Percentiles rank a stretch among this genome's conserved stretches.
These are phyloP conservation scores for Paraplagusia blochii DNA, from an alignment of 2,113 vertebrate genomes.

Conservation along the genomic window DNA sequence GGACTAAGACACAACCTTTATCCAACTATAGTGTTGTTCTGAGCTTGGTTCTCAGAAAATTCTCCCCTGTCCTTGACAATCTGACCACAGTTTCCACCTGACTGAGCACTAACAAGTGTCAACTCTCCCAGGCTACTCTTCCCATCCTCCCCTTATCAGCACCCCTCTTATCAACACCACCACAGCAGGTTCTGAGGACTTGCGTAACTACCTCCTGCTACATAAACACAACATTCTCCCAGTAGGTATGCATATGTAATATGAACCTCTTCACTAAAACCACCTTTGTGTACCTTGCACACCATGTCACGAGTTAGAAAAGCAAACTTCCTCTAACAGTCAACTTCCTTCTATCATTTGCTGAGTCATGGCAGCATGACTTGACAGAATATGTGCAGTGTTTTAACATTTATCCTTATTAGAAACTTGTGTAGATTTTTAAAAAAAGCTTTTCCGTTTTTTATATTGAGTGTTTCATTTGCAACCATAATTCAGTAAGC, in stretches of 20 bases:
- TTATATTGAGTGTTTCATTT: too few species aligned
- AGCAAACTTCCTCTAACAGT: conserved; percentile 43
- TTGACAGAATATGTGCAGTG: conserved; percentile 8
- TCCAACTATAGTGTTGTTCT: conserved; percentile 43
- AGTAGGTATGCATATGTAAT: conserved; percentile 12
- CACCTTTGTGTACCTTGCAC: conserved; percentile 33
- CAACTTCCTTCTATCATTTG: conserved; percentile 6
- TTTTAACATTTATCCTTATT: conserved; percentile 11
- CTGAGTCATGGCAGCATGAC: conserved; percentile 29
- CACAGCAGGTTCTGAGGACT: conserved; percentile 45
- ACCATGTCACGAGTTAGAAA: conserved; percentile 40
- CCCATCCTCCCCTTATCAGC: conserved; percentile 4
- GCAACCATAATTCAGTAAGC: too few species aligned
- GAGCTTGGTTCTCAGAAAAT: too few species aligned
- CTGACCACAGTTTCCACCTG: conserved; percentile 63
- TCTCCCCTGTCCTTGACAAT: too few species aligned
- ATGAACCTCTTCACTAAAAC: conserved; percentile 51
- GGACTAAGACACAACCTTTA: too few species aligned
- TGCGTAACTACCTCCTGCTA: conserved; percentile 64
- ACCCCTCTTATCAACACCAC: conserved; percentile 12
- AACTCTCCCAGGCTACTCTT: conserved; percentile 62
- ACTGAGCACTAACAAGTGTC: conserved; percentile 61
- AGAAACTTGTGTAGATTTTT: too few species aligned
- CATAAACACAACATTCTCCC: conserved; percentile 48
- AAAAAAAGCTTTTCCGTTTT: too few species aligned